Evolutionary conservation across 2,113 vertebrate species (phyloP).

Genomic region (zebrafish (Danio rerio)): GRCz12tu NC_133188.1:42055501-42056000

Average conservation of each 20-base stretch:
- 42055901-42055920: not conserved
- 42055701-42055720: conserved; percentile 3
- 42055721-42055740: not conserved
- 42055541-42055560: conserved; percentile 11
- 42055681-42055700: conserved; percentile 68
- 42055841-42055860: not conserved
- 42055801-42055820: not conserved
- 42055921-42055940: not conserved
- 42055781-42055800: not conserved
- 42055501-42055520: conserved; percentile 5
- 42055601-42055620: conserved; percentile 76
- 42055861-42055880: not conserved
- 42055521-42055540: conserved; percentile 2
- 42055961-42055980: conserved; percentile 6
- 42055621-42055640: conserved; percentile 78
- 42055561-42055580: conserved; percentile 47
- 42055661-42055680: conserved; percentile 75
- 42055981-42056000: conserved; percentile 34
- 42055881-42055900: not conserved
- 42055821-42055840: not conserved
- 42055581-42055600: conserved; percentile 60
- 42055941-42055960: not conserved
- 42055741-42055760: conserved; percentile 25
- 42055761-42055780: not conserved
- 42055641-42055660: conserved; percentile 86